Base-by-base conservation (phyloP, 2,888 invertebrate genomes). In the Lochmaea crataegi region DNA sequence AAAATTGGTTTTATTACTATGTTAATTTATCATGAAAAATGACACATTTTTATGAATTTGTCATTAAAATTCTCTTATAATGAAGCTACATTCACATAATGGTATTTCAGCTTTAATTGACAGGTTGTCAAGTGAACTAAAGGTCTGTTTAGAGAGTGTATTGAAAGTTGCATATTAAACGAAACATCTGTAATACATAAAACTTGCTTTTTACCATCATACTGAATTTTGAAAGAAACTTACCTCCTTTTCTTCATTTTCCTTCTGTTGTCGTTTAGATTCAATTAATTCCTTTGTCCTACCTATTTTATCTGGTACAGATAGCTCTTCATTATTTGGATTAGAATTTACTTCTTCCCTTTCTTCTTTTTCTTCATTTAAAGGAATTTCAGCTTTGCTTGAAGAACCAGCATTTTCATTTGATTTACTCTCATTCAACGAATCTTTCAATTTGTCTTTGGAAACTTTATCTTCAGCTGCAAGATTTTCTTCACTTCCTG, bases 221-320 rank as follows among this genome's bases (percentile, higher is more conserved):
- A 9, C 32, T 38, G 7, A 38, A 38, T 38, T 9, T 38, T 38
- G 7, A 12, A 45, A 45, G 14, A 45, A 45, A 45, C 45, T 65
- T 85, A 91, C 92, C 89, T 92, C 91, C 79, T 91, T 90, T 76
- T 94, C 94, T 81, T 92, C 90, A 10, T 89, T 89, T 63, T 89
- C 89, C 78, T 94, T 94, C 80, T 91, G 90, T 66, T 89, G 85
- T 53, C 90, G 88, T 79, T 91, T 91, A 45, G 90, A 90, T 75
- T 93, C 93, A 0, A 95, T 89, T 6, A 94, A 84, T 79, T 91
- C 89, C 81, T 92, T 91, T 0, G 93, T 93, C 69, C 90, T 87
- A 77, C 91, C 90, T 68, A 92, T 78, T 83, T 91, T 92, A 64
- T 92, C 91, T 78, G 92, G 89, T 0, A 85, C 79, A 42, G 84